Evolutionary conservation across 2,113 vertebrate species (phyloP).

Genomic region (Bubo bubo): DNA sequence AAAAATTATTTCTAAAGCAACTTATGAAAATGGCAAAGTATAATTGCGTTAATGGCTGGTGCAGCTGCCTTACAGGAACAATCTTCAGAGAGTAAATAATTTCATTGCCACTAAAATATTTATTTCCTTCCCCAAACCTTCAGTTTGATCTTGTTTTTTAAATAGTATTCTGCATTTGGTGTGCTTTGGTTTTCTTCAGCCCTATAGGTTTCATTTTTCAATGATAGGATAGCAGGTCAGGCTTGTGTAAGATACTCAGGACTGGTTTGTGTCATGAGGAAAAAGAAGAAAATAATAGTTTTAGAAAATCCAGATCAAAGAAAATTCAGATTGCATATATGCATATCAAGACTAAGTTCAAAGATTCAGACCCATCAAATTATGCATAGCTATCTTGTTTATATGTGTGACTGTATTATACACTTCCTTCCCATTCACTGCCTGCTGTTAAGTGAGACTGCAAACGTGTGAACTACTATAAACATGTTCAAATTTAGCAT

Average conservation of each 20-base stretch:
- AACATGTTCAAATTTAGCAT: neutral
- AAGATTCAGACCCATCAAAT: neutral
- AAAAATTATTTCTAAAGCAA: conserved; percentile 11
- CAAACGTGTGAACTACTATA: neutral
- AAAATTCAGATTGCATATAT: neutral
- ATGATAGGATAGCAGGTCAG: neutral
- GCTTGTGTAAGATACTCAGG: neutral
- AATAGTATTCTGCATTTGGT: neutral
- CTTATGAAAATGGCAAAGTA: conserved; percentile 4
- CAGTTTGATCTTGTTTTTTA: neutral
- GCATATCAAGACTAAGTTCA: neutral
- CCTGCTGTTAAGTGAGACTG: neutral
- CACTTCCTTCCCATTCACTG: neutral
- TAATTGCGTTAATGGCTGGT: conserved; percentile 25
- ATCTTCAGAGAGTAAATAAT: conserved; percentile 19
- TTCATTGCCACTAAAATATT: conserved; percentile 30
- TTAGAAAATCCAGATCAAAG: neutral
- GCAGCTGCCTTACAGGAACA: neutral
- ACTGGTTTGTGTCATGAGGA: neutral
- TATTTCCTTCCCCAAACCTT: neutral
- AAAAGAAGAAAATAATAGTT: neutral
- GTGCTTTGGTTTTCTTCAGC: neutral
- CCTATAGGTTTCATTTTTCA: neutral
- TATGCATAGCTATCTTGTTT: neutral
- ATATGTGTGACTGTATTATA: neutral